Evolutionary conservation across 2,113 vertebrate genomes (phyloP), one percentile per base, ranked within the genome.

Genomic region (Elephas maximus): DNA sequence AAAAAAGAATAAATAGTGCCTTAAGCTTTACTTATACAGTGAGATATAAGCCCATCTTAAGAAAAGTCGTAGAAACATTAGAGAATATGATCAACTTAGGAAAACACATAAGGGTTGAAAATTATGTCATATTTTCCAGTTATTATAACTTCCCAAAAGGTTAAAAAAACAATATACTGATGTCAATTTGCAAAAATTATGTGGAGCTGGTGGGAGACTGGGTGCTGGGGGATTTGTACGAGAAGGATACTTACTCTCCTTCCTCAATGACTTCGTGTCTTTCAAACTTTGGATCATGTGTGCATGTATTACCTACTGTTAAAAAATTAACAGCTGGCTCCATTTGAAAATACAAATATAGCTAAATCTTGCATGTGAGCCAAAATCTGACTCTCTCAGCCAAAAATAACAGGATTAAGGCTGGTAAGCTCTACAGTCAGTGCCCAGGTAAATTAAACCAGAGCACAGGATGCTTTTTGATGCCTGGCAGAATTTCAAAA

Each of bases 401-500:
- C 97, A 98, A 97, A 98, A 97, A 65, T 92, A 94, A 97, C 84
- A 94, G 88, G 87, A 97, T 60, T 80, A 95, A 41, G 57, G 82
- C 93, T 91, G 69, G 73, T 92, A 98, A 88, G 2, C 7, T 69
- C 73, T 71, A 91, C 44, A 94, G 65, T 60, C 1, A 3, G 44
- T 80, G 96, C 87, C 12, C 94, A 97, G 69, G 77, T 95, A 98
- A 98, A 96, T 97, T 95, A 93, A 91, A 83, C 44, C 44, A 96
- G 71, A 97, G 60, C 94, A 0, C 23, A 11, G 63, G 62, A 63
- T 97, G 95, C 60, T 96, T 97, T 90, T 98, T 97, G 97, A 97
- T 96, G 76, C 79, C 81, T 98, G 97, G 98, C 71, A 69, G 63
- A 76, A 86, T 97, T 98, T 98, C 93, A 97, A 78, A 95, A 97